phyloP scores from a whole-genome alignment of 2,888 invertebrate genomes.

The Drosophila hamatofila region DNA sequence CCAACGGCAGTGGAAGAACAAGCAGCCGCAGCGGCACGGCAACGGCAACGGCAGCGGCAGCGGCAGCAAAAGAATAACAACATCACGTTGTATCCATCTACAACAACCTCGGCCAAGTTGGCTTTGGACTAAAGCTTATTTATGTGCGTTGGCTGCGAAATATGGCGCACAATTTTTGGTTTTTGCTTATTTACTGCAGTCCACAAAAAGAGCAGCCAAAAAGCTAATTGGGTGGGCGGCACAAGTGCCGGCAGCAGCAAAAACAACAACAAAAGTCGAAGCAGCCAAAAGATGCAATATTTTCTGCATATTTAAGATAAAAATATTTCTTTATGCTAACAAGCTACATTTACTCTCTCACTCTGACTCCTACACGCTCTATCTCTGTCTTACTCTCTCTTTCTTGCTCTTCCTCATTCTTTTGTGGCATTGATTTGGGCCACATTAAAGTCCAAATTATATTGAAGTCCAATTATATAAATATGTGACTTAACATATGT shows the following conservation, averaged over 20 bases:
- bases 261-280: background rate
- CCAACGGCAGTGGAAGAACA: constrained; percentile 25
- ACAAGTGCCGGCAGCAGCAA: constrained; percentile 14
- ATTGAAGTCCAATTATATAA: background rate
- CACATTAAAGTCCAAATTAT: background rate
- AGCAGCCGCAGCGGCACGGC: background rate
- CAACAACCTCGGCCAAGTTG: constrained; percentile 60
- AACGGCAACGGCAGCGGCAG: background rate
- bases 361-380: background rate
- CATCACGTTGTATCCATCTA: constrained; percentile 45
- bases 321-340: constrained; percentile 30
- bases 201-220: constrained; percentile 30
- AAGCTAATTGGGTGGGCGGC: constrained; percentile 67
- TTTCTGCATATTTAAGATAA: constrained; percentile 52
- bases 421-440: constrained; percentile 8
- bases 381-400: background rate
- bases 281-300: constrained; percentile 37
- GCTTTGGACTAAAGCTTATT: constrained; percentile 69
- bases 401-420: background rate
- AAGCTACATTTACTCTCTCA: background rate
- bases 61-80: constrained; percentile 21
- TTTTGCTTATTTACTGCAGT: constrained; percentile 63
- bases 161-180: constrained; percentile 55
- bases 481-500: background rate
- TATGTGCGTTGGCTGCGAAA: constrained; percentile 66